Evolutionary conservation across 2,113 vertebrate genomes (phyloP).

Genomic region (Aleadryas rufinucha): DNA sequence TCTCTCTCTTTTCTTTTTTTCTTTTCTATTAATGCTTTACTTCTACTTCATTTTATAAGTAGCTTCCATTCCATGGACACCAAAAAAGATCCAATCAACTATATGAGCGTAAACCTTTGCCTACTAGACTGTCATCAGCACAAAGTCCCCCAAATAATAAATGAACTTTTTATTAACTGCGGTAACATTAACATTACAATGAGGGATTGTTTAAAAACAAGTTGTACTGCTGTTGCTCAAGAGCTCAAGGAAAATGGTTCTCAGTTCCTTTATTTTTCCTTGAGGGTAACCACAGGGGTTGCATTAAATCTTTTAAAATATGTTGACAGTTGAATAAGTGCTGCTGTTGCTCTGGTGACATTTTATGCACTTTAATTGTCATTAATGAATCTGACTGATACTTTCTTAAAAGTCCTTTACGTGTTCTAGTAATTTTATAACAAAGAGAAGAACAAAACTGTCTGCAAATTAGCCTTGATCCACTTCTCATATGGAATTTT

Average conservation of each 20-base stretch:
- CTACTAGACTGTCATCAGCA: conserved; percentile 51
- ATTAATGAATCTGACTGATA: conserved; percentile 61
- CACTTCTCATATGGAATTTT: conserved; percentile 39
- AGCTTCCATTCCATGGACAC: background rate
- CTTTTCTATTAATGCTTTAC: background rate
- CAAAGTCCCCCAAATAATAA: conserved; percentile 62
- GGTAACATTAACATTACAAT: conserved; percentile 70
- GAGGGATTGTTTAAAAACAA: conserved; percentile 66
- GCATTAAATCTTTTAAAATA: conserved; percentile 69
- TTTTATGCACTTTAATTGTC: conserved; percentile 65
- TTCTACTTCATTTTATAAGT: background rate
- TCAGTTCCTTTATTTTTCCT: conserved; percentile 57
- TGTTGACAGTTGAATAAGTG: conserved; percentile 60
- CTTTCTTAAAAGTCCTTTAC: conserved; percentile 34
- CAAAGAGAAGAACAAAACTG: conserved; percentile 16
- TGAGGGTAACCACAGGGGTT: conserved; percentile 64
- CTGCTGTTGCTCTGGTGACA: conserved; percentile 57
- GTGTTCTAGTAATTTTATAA: conserved; percentile 44
- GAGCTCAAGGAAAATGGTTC: conserved; percentile 62
- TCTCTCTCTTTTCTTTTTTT: fast-evolving
- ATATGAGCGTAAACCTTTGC: background rate
- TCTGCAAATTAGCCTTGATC: conserved; percentile 52
- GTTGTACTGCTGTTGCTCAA: conserved; percentile 60
- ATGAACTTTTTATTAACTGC: conserved; percentile 67
- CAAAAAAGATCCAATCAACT: conserved; percentile 1